Evolutionary conservation across 2,888 invertebrate genomes (phyloP).

Genomic region (Aphodius sticticus): DNA sequence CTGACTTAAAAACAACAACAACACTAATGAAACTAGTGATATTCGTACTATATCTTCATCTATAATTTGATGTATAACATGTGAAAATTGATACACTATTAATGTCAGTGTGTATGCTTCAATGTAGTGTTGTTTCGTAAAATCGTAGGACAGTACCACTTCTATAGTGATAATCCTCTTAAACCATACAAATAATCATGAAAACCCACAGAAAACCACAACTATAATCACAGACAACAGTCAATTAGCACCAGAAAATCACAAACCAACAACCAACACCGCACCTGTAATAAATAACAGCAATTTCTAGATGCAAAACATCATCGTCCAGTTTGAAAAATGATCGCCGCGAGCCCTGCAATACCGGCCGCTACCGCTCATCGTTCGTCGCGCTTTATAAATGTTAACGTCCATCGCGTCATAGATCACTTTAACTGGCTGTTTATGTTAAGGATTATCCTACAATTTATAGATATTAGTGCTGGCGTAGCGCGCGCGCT

Average conservation of each 20-base stretch:
- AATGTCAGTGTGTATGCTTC: too few relatives aligned
- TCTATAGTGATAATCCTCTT: too few relatives aligned
- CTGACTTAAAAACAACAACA: too few relatives aligned
- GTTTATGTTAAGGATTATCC: constrained; percentile 59
- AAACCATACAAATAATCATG: not conserved
- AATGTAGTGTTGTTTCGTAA: too few relatives aligned
- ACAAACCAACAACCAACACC: too few relatives aligned
- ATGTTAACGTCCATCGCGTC: constrained; percentile 50
- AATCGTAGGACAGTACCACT: too few relatives aligned
- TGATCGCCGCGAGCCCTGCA: not conserved
- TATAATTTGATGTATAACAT: too few relatives aligned
- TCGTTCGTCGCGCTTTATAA: constrained; percentile 39
- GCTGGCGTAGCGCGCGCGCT: constrained; percentile 38
- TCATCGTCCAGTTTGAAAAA: not conserved
- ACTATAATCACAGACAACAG: not conserved
- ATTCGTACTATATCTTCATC: too few relatives aligned
- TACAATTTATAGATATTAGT: constrained; percentile 59
- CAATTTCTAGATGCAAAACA: not conserved
- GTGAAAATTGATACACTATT: too few relatives aligned
- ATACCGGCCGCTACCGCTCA: not conserved
- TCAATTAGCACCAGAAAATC: not conserved
- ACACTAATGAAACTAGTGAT: too few relatives aligned
- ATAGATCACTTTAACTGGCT: constrained; percentile 57
- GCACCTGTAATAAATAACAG: not conserved
- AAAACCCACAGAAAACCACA: not conserved